Percentiles rank a stretch among this genome's conserved stretches.
phyloP scores from a whole-genome alignment of 2,113 vertebrate genomes.

The Donacobius atricapilla region DNA sequence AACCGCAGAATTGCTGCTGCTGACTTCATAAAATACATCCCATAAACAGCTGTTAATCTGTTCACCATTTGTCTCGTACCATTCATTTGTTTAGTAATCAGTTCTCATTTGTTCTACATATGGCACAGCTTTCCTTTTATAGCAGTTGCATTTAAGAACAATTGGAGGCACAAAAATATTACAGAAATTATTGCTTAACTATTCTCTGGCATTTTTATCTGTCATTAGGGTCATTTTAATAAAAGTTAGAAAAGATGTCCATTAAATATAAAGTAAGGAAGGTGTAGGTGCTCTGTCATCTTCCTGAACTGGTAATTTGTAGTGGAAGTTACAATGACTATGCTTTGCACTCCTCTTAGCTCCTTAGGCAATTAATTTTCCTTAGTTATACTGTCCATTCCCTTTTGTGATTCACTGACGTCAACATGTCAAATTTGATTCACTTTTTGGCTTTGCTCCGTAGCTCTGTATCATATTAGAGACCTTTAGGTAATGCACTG shows the following conservation, averaged over 20 bases:
- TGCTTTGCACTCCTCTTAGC: conserved; percentile 66
- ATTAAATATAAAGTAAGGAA: background rate
- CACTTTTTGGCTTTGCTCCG: conserved; percentile 16
- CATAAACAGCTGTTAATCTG: conserved; percentile 50
- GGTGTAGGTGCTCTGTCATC: conserved; percentile 51
- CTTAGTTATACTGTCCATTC: conserved; percentile 46
- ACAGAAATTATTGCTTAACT: conserved; percentile 24
- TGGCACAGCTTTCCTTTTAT: conserved; percentile 3
- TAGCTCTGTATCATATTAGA: conserved; percentile 45
- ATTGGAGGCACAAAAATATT: conserved; percentile 15
- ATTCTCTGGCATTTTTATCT: background rate
- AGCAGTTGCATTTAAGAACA: conserved; percentile 35
- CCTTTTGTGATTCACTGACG: conserved; percentile 44
- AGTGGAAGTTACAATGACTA: conserved; percentile 39
- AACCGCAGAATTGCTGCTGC: background rate
- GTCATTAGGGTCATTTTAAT: background rate
- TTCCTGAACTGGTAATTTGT: conserved; percentile 57
- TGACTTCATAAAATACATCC: background rate
- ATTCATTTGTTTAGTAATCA: conserved; percentile 52
- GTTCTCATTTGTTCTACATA: conserved; percentile 49
- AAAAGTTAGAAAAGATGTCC: background rate
- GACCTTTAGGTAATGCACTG: conserved; percentile 30
- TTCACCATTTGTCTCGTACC: conserved; percentile 26
- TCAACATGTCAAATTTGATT: conserved; percentile 61
- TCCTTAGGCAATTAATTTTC: conserved; percentile 64